phyloP scores from a whole-genome alignment of 2,113 vertebrate species.

The Heterotis niloticus region DNA sequence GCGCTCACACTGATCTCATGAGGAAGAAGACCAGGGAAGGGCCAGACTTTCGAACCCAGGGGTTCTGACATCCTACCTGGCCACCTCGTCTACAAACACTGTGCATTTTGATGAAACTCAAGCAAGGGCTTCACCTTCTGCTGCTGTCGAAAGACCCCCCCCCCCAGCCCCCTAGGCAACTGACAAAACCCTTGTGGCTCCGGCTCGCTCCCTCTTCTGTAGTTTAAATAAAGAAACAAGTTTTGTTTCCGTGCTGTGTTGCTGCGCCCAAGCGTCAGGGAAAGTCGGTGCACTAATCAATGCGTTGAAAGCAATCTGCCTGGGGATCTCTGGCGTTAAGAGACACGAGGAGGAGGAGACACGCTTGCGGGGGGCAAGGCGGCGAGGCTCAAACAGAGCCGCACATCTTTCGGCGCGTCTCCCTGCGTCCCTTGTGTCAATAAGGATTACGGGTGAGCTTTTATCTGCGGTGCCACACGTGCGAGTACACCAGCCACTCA shows the following conservation, averaged over 20 bases:
- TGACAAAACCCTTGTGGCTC: conserved; percentile 49
- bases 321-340: conserved; percentile 74
- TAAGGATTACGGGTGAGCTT: conserved; percentile 72
- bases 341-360: conserved; percentile 58
- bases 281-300: conserved; percentile 59
- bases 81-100: neutral
- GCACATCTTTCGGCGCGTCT: conserved; percentile 55
- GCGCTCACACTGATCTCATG: neutral
- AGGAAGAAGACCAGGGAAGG: neutral
- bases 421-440: conserved; percentile 61
- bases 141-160: conserved; percentile 43
- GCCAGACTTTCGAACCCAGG: neutral
- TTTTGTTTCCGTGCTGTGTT: conserved; percentile 37
- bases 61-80: too few species aligned
- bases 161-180: conserved; percentile 37
- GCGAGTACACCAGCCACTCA: conserved; percentile 59
- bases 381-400: conserved; percentile 63
- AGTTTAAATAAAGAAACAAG: conserved; percentile 14
- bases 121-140: conserved; percentile 47
- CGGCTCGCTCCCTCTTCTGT: conserved; percentile 32
- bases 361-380: conserved; percentile 57
- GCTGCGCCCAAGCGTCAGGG: neutral
- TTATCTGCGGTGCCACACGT: conserved; percentile 71
- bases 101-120: conserved; percentile 9
- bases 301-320: conserved; percentile 69